A percentile compares a stretch with the other conserved stretches of the same genome.
Conservation (phyloP, 37 sponge, comb jelly and placozoan genomes). For the Tethya wilhelma region DNA sequence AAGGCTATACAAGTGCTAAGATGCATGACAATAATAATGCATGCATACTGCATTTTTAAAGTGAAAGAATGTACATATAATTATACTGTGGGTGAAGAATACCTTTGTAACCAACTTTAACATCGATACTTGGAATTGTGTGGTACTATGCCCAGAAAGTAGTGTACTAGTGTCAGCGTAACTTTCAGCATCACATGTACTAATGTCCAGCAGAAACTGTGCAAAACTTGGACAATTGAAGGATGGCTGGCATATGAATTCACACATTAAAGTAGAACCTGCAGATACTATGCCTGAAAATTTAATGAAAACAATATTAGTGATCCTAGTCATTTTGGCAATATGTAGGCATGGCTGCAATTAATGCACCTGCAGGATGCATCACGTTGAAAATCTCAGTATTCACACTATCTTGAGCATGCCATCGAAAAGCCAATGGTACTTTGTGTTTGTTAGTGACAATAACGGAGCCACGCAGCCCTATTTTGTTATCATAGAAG, state of each 20-base stretch:
- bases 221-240: constrained; percentile 38
- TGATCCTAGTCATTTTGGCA: too few relatives aligned
- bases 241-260: constrained; percentile 64
- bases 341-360: too few relatives aligned
- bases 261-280: constrained; percentile 64
- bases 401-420: constrained; percentile 19
- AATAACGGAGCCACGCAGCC: constrained; percentile 14
- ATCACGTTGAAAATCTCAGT: constrained; percentile 4
- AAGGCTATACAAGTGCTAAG: too few relatives aligned
- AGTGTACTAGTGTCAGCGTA: too few relatives aligned
- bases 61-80: too few relatives aligned
- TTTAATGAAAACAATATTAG: background rate
- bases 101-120: too few relatives aligned
- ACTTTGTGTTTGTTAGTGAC: constrained; percentile 43
- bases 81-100: too few relatives aligned
- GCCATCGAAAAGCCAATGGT: constrained; percentile 57
- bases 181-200: background rate
- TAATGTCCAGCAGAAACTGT: constrained; percentile 51
- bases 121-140: too few relatives aligned
- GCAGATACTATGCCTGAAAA: constrained; percentile 62
- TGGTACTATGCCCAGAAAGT: too few relatives aligned
- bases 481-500: too few relatives aligned
- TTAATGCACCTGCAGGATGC: constrained; percentile 40
- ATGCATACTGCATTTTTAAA: too few relatives aligned
- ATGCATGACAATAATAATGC: too few relatives aligned